A percentile compares a stretch with the other conserved stretches of the same genome.
Evolutionary conservation across 2,888 invertebrate species (phyloP).

Genomic region (Andrena marginata): DNA sequence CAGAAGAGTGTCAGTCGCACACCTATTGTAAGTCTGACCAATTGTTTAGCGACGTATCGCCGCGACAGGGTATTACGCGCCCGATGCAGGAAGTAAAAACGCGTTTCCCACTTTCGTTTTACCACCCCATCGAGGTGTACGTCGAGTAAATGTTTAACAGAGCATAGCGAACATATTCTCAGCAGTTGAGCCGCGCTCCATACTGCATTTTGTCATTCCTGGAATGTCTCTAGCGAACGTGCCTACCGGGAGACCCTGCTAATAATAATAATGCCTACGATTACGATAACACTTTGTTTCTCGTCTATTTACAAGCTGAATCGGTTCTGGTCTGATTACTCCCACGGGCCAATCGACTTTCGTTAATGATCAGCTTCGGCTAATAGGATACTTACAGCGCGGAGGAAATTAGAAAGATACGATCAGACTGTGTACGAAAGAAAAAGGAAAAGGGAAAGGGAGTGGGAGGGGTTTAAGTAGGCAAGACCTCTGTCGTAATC

Average conservation of each 20-base stretch:
- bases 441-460: not conserved
- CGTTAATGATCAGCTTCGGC: slow-evolving; percentile 62
- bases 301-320: slow-evolving; percentile 45
- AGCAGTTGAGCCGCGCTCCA: not conserved
- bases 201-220: not conserved
- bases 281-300: not conserved
- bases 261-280: slow-evolving; percentile 7
- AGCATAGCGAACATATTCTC: no score
- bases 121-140: no score
- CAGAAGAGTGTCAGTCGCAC: no score
- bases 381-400: slow-evolving; percentile 60
- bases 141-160: no score
- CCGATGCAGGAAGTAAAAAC: no score
- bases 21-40: no score
- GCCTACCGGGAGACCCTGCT: no score
- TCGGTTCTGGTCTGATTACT: slow-evolving; percentile 49
- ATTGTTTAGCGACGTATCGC: no score
- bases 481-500: slow-evolving; percentile 44
- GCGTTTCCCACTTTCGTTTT: no score
- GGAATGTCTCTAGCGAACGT: not conserved
- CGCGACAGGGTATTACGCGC: no score
- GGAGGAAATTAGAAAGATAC: slow-evolving; percentile 69
- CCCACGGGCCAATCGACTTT: slow-evolving; percentile 46
- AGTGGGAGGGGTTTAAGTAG: slow-evolving; percentile 28
- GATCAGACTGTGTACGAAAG: slow-evolving; percentile 39